A percentile compares a stretch with the other conserved stretches of the same genome.
Conservation (phyloP, 2,888 invertebrate genomes). For the Drosophila nigricruria region DNA sequence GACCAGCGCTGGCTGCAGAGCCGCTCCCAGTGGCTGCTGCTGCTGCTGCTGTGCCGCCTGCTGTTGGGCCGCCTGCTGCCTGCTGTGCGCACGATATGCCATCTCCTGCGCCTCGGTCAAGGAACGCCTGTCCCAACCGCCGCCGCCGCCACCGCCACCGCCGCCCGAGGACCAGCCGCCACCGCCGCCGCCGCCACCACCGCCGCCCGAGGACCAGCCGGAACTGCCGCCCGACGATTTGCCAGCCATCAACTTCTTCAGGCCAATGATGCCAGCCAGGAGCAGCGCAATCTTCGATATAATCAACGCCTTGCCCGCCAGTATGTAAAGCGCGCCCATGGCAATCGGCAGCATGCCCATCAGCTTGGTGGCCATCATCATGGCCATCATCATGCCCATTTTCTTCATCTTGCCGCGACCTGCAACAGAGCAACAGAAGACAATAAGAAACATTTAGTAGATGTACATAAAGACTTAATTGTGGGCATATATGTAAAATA, state of each 20-base stretch:
- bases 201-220: conserved; percentile 81
- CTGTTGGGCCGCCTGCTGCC: conserved; percentile 81
- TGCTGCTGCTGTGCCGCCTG: conserved; percentile 53
- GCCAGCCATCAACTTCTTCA: conserved; percentile 92
- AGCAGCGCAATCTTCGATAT: conserved; percentile 92
- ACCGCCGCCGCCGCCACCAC: conserved; percentile 83
- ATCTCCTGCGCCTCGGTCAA: conserved; percentile 88
- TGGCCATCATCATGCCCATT: conserved; percentile 94
- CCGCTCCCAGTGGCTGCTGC: conserved; percentile 45
- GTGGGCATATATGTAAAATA: neutral
- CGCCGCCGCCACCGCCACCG: conserved; percentile 87
- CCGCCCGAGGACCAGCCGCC: conserved; percentile 86
- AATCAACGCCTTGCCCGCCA: conserved; percentile 95
- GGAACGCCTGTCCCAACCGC: conserved; percentile 91
- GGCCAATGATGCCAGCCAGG: conserved; percentile 91
- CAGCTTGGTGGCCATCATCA: conserved; percentile 94
- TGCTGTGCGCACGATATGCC: conserved; percentile 89
- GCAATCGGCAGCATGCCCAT: conserved; percentile 92
- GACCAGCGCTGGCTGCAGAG: conserved; percentile 49
- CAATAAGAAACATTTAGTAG: conserved; percentile 10
- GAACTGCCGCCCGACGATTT: conserved; percentile 87
- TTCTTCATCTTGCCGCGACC: conserved; percentile 95
- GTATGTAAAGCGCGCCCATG: conserved; percentile 91
- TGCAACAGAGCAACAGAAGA: conserved; percentile 84
- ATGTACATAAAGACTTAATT: neutral